phyloP scores from a whole-genome alignment of 2,113 vertebrate genomes.

The Rhombomys opimus region DNA sequence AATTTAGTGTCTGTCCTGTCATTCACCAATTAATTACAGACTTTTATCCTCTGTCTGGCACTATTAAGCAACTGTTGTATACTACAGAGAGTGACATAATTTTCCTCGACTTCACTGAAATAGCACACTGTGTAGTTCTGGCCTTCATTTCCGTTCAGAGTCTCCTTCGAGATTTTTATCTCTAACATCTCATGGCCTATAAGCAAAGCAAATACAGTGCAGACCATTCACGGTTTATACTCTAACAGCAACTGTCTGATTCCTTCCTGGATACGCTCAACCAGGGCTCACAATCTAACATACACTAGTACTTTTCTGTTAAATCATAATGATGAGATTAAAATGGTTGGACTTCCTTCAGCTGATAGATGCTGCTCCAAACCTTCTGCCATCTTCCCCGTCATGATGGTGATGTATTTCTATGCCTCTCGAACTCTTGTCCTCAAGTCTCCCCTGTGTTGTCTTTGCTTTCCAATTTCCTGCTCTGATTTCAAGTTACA shows the following conservation, averaged over 20 bases:
- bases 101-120: background rate
- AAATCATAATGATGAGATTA: slow-evolving; percentile 75
- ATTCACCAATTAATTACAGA: background rate
- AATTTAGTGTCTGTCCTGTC: background rate
- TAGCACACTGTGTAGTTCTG: slow-evolving; percentile 86
- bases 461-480: too few relatives aligned
- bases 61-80: background rate
- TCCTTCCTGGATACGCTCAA: slow-evolving; percentile 89
- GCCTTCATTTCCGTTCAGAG: slow-evolving; percentile 91
- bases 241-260: slow-evolving; percentile 91
- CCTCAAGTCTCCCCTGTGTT: too few relatives aligned
- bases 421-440: too few relatives aligned
- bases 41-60: background rate
- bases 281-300: slow-evolving; percentile 78
- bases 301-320: slow-evolving; percentile 82
- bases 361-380: slow-evolving; percentile 42
- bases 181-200: slow-evolving; percentile 89
- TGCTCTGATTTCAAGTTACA: too few relatives aligned
- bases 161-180: slow-evolving; percentile 90
- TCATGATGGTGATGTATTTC: too few relatives aligned
- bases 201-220: slow-evolving; percentile 87
- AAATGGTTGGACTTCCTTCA: slow-evolving; percentile 91
- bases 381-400: too few relatives aligned
- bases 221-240: slow-evolving; percentile 84
- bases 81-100: background rate